Base-by-base conservation (phyloP, 2,888 invertebrate genomes). In the Heliconius charithonia region DNA sequence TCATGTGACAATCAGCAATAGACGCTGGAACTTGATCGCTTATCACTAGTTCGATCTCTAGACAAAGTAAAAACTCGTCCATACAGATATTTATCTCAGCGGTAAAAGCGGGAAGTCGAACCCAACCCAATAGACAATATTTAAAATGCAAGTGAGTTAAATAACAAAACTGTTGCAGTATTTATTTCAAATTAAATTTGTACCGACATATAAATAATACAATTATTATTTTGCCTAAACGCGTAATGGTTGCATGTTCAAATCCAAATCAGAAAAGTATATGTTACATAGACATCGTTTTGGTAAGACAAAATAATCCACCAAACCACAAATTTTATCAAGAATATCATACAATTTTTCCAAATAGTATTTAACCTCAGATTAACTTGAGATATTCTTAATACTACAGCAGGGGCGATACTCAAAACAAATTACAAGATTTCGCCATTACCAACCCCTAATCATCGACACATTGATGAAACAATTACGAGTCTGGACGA, bases 391-490 rank as follows among this genome's bases (percentile, higher is more conserved):
- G 73, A 63, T 22, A 19, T 41, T 45, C 63, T 45, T 74, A 65
- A 32, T 32, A 13, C 59, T 9, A 56, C n/a, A 62, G 16, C 32
- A 19, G 45, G 71, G 56, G 69, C 66, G 71, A 73, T 78, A 75
- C 77, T 76, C 51, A 71, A 75, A 76, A 81, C 82, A 83, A 83
- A 83, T 83, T 83, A 83, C 83, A 84, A 84, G 86, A 87, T 87
- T 87, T 85, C 83, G 81, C 82, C 85, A 84, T 89, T 82, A 82
- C 81, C 88, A 89, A 86, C 89, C 91, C 91, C 89, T 89, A 91
- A 92, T 92, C 88, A 92, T 92, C 89, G 90, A 89, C 91, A 88
- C 89, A 88, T 92, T 90, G 91, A 89, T 86, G 92, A 90, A 92
- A 91, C 92, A 93, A 93, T 92, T 92, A 87, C 81, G 80, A 81